Evolutionary conservation across 2,888 invertebrate species (phyloP).

Genomic region (Lithophane semibrunnea): DNA sequence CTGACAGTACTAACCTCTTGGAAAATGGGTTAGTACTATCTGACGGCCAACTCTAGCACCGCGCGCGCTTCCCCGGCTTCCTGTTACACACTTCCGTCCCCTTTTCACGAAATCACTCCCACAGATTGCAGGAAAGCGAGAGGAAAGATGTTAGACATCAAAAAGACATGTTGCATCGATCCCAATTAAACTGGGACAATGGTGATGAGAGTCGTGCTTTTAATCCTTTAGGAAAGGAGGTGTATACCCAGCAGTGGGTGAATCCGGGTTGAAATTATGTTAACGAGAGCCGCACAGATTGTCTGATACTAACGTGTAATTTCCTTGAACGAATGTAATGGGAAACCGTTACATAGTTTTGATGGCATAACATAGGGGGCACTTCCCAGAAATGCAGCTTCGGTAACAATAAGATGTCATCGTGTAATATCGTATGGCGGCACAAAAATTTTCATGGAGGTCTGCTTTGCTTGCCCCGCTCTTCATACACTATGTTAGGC

Average conservation of each 20-base stretch:
- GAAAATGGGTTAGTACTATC: no score
- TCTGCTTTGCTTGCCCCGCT: not conserved
- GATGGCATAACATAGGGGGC: not conserved
- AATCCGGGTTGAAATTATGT: not conserved
- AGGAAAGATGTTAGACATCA: no score
- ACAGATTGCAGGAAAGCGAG: no score
- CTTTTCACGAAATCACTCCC: no score
- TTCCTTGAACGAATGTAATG: not conserved
- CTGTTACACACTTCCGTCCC: no score
- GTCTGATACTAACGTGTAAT: not conserved
- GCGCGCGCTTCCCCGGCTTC: no score
- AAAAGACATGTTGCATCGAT: not conserved
- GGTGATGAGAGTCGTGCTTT: not conserved
- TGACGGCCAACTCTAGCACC: no score
- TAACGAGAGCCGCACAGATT: not conserved
- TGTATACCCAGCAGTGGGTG: not conserved
- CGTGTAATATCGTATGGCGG: not conserved
- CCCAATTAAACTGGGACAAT: not conserved
- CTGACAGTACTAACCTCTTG: no score
- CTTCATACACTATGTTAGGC: not conserved
- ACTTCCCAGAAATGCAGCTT: not conserved
- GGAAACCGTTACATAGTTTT: not conserved
- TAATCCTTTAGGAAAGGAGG: not conserved
- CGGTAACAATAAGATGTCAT: not conserved
- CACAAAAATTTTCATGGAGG: not conserved